Evolutionary conservation across 2,113 vertebrate species (phyloP).

Genomic region (Campylomormyrus tamandua): DNA sequence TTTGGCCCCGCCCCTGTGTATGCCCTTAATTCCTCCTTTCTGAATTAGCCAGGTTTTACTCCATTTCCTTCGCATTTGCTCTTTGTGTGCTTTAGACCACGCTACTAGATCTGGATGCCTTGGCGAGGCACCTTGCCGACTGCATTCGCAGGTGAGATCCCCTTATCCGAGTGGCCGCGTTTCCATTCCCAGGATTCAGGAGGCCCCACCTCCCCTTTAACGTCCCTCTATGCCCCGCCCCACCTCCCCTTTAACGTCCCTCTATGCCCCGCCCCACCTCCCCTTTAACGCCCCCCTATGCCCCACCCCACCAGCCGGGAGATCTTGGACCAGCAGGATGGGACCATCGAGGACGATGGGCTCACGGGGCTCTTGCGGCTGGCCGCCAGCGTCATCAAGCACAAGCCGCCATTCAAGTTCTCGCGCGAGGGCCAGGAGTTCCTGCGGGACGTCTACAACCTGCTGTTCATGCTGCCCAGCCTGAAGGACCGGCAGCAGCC

Average conservation of each 20-base stretch:
- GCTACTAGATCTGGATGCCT: slow-evolving; percentile 88
- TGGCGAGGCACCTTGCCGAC: slow-evolving; percentile 92
- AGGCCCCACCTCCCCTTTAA: background rate
- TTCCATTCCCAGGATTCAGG: background rate
- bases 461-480: slow-evolving; percentile 92
- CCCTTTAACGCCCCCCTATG: background rate
- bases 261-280: background rate
- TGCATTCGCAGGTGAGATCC: slow-evolving; percentile 86
- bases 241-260: no score
- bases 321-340: slow-evolving; percentile 95
- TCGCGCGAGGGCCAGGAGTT: slow-evolving; percentile 98
- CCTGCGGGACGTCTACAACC: slow-evolving; percentile 89
- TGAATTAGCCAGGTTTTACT: background rate
- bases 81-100: slow-evolving; percentile 71
- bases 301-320: slow-evolving; percentile 66
- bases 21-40: background rate
- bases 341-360: slow-evolving; percentile 88
- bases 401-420: slow-evolving; percentile 97
- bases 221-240: background rate
- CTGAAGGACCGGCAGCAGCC: slow-evolving; percentile 90
- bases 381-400: slow-evolving; percentile 92
- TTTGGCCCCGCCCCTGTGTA: background rate
- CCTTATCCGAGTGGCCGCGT: background rate
- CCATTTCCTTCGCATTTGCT: background rate
- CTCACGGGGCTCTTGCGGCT: slow-evolving; percentile 87